Evolutionary conservation across 2,113 vertebrate genomes (phyloP), one percentile per base, ranked within the genome.

Genomic region (Spea multiplicata): DNA sequence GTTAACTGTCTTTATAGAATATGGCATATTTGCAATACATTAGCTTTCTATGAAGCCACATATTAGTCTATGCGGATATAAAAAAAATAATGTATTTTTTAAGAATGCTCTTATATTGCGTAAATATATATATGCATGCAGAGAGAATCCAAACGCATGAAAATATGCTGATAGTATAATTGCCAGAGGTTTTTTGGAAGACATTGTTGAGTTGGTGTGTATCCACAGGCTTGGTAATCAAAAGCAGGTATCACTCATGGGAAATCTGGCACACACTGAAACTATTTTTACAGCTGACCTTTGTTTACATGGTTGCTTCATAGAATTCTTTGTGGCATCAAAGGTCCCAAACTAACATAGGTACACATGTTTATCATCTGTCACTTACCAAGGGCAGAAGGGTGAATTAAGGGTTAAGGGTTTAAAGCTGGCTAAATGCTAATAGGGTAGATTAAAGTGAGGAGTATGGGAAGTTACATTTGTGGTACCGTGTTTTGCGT

Each of bases 241-340:
- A 61, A 72, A 78, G 53, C 76, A 78, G 76, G 44, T 69, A 45
- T 8, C 30, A 8, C 48, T 0, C 30, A 46, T 68, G 65, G 69
- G 68, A 78, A 71, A 70, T 71, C 45, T 8, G 67, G 69, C 57
- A 70, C 68, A 62, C 57, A 14, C 69, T 72, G 69, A n/a, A 78
- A 50, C 49, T 78, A 78, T 78, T 78, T 78, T 78, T 55, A 72
- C 76, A 78, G 76, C 69, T 72, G 76, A 78, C 59, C 76, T 61
- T 17, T 78, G 76, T 78, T 78, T 78, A 72, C 59, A 57, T 78
- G 69, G 30, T 66, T 55, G 69, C 46, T 78, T 78, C 52, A 78
- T 50, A 64, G 46, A 78, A 68, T 75, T 62, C 73, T 66, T 66
- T 75, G 73, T 65, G 62, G 44, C 73, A 66, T 62, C 61, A 64